Percentiles rank a stretch among this genome's conserved stretches.
Conservation (phyloP, 2,888 invertebrate species). For the Rambutsinella grinnellia region DNA sequence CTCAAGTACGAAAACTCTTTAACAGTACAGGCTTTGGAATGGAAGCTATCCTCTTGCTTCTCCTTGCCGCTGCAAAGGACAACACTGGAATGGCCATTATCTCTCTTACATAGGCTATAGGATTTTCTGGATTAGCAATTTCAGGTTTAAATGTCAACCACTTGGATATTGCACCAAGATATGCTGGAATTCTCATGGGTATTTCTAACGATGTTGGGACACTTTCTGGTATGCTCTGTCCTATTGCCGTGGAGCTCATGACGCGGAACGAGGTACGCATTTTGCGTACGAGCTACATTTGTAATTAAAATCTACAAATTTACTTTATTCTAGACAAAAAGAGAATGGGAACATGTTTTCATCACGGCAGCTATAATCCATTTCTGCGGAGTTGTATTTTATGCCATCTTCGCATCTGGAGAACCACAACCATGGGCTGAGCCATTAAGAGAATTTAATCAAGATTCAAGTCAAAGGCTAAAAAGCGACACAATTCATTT, state of each 20-base stretch:
- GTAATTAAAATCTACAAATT: neutral
- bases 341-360: slow-evolving; percentile 93
- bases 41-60: slow-evolving; percentile 96
- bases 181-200: slow-evolving; percentile 98
- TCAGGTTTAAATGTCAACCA: slow-evolving; percentile 99
- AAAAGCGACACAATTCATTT: slow-evolving; percentile 1
- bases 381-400: slow-evolving; percentile 95
- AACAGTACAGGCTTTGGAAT: slow-evolving; percentile 99
- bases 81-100: slow-evolving; percentile 81
- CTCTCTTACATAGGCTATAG: slow-evolving; percentile 94
- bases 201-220: slow-evolving; percentile 98
- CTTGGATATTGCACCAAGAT: slow-evolving; percentile 95
- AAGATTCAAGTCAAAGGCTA: slow-evolving; percentile 29
- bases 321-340: slow-evolving; percentile 72
- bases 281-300: neutral
- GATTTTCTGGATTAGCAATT: slow-evolving; percentile 99
- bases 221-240: slow-evolving; percentile 95
- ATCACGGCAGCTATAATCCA: slow-evolving; percentile 96
- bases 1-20: slow-evolving; percentile 95
- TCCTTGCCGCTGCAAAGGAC: slow-evolving; percentile 91
- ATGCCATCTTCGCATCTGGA: slow-evolving; percentile 97
- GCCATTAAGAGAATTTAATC: slow-evolving; percentile 74
- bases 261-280: slow-evolving; percentile 79
- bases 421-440: slow-evolving; percentile 99
- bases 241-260: slow-evolving; percentile 91